phyloP scores from a whole-genome alignment of 2,113 vertebrate species.

The Benitochromis conjunctus region DNA sequence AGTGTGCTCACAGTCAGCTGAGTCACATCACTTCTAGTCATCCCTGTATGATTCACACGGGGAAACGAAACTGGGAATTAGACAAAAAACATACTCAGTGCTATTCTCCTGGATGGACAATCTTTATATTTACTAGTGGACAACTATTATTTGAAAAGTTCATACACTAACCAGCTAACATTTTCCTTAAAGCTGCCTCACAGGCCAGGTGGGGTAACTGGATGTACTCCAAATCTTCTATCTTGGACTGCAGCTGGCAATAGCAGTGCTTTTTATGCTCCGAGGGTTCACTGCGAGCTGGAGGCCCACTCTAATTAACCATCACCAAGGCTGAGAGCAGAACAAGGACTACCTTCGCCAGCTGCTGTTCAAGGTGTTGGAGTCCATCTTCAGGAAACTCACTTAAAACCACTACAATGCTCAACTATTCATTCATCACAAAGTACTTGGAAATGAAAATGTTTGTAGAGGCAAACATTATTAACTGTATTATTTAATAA shows the following conservation, averaged over 20 bases:
- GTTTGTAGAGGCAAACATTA: neutral
- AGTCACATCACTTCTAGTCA: neutral
- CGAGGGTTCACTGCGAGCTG: rapidly evolving
- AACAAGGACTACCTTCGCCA: neutral
- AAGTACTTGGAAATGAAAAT: rapidly evolving
- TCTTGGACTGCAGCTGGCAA: neutral
- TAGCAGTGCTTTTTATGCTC: neutral
- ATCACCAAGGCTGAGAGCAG: neutral
- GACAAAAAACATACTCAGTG: neutral
- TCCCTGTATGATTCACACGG: neutral
- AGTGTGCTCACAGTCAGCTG: neutral
- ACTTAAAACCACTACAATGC: neutral
- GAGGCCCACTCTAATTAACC: neutral
- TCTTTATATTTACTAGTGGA: neutral
- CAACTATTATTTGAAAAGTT: neutral
- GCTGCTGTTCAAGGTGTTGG: neutral
- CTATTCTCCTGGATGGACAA: neutral
- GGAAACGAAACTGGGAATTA: neutral
- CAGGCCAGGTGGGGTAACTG: neutral
- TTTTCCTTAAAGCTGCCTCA: neutral
- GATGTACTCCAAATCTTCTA: neutral
- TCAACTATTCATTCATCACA: neutral
- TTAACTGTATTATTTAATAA: neutral
- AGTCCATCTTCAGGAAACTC: too few species aligned
- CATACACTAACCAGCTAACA: neutral